Conservation (phyloP, 2,888 invertebrate species). For the Calameuta idolon region DNA sequence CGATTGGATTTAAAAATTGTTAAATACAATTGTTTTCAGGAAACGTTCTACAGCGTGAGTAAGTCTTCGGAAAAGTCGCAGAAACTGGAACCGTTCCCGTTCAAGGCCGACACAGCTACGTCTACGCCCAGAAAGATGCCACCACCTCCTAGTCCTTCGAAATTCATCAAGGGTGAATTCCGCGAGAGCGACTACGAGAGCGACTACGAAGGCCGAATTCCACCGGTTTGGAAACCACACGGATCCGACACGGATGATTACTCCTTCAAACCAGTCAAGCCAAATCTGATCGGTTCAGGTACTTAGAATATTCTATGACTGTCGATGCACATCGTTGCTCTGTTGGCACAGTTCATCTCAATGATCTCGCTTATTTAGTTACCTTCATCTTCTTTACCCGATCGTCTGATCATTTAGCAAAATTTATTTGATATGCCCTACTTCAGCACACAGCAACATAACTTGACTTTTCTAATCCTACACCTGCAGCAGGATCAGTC, state of each 20-base stretch:
- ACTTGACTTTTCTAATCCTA: too few species aligned
- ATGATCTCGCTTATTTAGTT: too few species aligned
- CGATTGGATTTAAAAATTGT: conserved; percentile 16
- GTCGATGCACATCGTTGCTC: too few species aligned
- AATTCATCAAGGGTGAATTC: conserved; percentile 76
- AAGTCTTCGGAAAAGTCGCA: conserved; percentile 47
- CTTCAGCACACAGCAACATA: too few species aligned
- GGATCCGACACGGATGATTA: conserved; percentile 70
- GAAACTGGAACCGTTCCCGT: conserved; percentile 67
- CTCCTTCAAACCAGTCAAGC: conserved; percentile 73
- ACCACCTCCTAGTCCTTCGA: conserved; percentile 74
- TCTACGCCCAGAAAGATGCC: conserved; percentile 65
- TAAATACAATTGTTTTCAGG: conserved; percentile 63
- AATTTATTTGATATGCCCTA: too few species aligned
- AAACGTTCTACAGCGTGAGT: conserved; percentile 69
- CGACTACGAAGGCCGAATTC: conserved; percentile 76
- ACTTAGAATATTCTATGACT: conserved; percentile 5
- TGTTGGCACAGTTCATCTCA: too few species aligned
- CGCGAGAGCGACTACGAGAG: conserved; percentile 80
- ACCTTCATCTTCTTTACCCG: too few species aligned
- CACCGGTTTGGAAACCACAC: conserved; percentile 72
- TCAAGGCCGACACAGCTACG: conserved; percentile 63
- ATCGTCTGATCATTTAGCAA: too few species aligned
- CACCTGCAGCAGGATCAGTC: too few species aligned
- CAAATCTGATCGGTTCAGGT: conserved; percentile 59